Base-by-base conservation (phyloP, 64 coral and sea anemone genomes). In the Montipora cactus region DNA sequence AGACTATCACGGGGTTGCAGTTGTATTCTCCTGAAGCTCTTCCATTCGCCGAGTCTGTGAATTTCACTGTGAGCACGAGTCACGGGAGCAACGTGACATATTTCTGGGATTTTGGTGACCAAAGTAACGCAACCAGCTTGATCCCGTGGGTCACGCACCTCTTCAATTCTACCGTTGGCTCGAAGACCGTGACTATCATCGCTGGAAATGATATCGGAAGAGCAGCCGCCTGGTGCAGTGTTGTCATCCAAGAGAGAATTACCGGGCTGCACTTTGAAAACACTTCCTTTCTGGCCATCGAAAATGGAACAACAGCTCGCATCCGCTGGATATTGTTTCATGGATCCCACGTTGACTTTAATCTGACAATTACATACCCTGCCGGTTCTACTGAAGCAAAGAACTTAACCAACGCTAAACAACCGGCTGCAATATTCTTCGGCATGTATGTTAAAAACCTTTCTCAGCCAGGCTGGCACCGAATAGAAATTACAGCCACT, bases 321-420 rank as follows among this genome's bases (percentile, higher is more conserved):
- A 88, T 93, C 25, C 48, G 77, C 47, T 93, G 83, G 83, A 61
- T 25, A 2, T 72, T 93, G 8, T 18, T 45, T 53, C 88, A 93
- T 25, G 92, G 92, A 5, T 93, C 92, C 18, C 83, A 88, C 21
- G 84, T 93, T 16, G 62, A 88, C 48, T 88, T 93, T 15, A 81
- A 49, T 23, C 57, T 93, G 45, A 68, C 58, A 47, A 47, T 86
- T 10, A 67, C 28, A 49, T 71, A 46, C 64, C 58, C 84, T 0
- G 91, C 49, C 47, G 92, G 86, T 16, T 73, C 16, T 4, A 76
- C 50, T 2, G 44, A 78, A 3, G 46, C 77, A 15, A 87, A 19
- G 46, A 67, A 80, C 50, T 49, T 93, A 61, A 88, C 80, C 49
- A 47, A 88, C 20, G 59, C 49, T 3, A 93, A 93, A 88, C 83